Percentiles rank a stretch among this genome's conserved stretches.
These are phyloP conservation scores for Stegodyphus mimosarum DNA, from an alignment of 1,140 invertebrate genomes.

Conservation along the genomic window DNA sequence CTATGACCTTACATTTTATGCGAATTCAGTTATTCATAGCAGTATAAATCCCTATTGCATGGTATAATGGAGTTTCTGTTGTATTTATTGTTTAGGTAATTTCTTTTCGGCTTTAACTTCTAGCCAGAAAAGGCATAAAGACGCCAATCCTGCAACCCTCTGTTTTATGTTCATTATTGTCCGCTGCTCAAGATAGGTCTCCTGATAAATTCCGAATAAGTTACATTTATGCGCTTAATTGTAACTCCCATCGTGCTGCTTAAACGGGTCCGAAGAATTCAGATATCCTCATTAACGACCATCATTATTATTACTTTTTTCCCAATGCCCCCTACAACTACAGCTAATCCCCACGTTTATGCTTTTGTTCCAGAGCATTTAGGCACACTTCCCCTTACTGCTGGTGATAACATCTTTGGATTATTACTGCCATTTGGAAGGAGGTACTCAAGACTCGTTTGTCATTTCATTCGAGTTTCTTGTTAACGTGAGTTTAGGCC, in stretches of 20 bases:
- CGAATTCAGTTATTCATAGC: too few species aligned
- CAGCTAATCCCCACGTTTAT: neutral
- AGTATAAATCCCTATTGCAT: too few species aligned
- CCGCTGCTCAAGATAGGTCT: too few species aligned
- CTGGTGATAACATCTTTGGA: constrained; percentile 21
- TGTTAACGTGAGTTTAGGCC: constrained; percentile 15
- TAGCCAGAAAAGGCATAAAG: too few species aligned
- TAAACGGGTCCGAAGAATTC: constrained; percentile 9
- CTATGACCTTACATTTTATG: too few species aligned
- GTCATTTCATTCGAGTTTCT: constrained; percentile 42
- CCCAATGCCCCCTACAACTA: neutral
- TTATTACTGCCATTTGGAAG: constrained; percentile 38
- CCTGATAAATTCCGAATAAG: neutral
- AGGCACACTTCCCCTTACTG: neutral
- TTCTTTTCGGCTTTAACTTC: too few species aligned
- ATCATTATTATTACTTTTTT: constrained; percentile 18
- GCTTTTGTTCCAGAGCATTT: constrained; percentile 42
- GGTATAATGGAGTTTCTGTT: too few species aligned
- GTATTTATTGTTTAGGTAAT: too few species aligned
- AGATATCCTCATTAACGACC: constrained; percentile 47
- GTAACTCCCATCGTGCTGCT: constrained; percentile 33
- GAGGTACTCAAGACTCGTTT: constrained; percentile 26
- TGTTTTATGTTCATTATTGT: too few species aligned
- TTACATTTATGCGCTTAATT: constrained; percentile 42
- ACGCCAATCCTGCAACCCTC: too few species aligned